A percentile compares a stretch with the other conserved stretches of the same genome.
Evolutionary conservation across 2,888 invertebrate species (phyloP).

Genomic region (Ennomos erosarius): DNA sequence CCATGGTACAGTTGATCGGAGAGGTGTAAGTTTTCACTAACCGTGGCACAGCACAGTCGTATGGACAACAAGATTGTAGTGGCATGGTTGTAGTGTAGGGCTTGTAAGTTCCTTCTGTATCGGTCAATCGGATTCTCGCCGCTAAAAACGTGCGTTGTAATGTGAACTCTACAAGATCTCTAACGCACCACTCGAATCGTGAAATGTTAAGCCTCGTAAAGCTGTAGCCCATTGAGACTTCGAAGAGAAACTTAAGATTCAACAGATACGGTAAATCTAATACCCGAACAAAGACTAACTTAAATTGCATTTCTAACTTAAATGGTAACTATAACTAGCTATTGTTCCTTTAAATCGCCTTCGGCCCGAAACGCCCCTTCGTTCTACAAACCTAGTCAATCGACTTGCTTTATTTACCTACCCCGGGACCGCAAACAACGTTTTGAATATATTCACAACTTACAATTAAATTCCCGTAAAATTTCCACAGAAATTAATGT

Average conservation of each 20-base stretch:
- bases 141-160: too few species aligned
- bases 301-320: constrained; percentile 18
- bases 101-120: too few species aligned
- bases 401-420: constrained; percentile 64
- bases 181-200: too few species aligned
- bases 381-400: constrained; percentile 30
- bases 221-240: background rate
- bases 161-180: too few species aligned
- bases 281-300: constrained; percentile 14
- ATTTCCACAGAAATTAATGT: constrained; percentile 65
- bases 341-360: constrained; percentile 45
- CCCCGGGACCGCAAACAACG: constrained; percentile 61
- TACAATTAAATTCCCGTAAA: constrained; percentile 60
- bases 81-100: too few species aligned
- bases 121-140: too few species aligned
- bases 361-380: constrained; percentile 10
- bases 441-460: constrained; percentile 65
- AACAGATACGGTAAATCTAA: constrained; percentile 13
- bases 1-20: too few species aligned
- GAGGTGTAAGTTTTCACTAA: too few species aligned
- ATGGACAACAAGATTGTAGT: too few species aligned
- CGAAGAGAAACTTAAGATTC: constrained; percentile 13
- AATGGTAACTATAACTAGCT: constrained; percentile 35
- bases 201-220: constrained; percentile 1
- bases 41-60: too few species aligned